Conservation (phyloP, 2,797 vertebrate genomes). For the Gastrophryne carolinensis region DNA sequence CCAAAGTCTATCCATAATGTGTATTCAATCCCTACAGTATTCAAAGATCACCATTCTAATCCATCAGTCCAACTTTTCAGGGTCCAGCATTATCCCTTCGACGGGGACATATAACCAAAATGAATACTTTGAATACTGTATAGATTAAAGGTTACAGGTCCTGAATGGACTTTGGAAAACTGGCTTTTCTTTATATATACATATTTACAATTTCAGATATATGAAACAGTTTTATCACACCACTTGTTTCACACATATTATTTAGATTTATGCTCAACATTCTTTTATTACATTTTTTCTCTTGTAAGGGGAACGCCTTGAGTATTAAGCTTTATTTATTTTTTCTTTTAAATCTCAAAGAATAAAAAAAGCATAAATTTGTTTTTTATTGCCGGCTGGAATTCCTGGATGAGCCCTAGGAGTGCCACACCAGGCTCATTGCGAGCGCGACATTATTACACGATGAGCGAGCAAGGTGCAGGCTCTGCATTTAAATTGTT, state of each 20-base stretch:
- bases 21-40: too few species aligned
- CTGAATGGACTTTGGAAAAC: too few species aligned
- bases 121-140: too few species aligned
- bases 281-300: slow-evolving; percentile 32
- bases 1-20: too few species aligned
- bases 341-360: slow-evolving; percentile 28
- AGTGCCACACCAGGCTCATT: slow-evolving; percentile 25
- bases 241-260: slow-evolving; percentile 29
- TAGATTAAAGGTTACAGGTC: too few species aligned
- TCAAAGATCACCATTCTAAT: too few species aligned
- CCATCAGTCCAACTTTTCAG: too few species aligned
- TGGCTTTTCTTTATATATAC: too few species aligned
- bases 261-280: slow-evolving; percentile 46
- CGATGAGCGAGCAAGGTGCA: slow-evolving; percentile 2
- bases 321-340: slow-evolving; percentile 34
- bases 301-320: slow-evolving; percentile 25
- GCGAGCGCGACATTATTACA: slow-evolving; percentile 19
- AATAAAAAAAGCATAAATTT: slow-evolving; percentile 43
- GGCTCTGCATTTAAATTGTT: slow-evolving; percentile 20
- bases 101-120: too few species aligned
- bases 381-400: slow-evolving; percentile 28
- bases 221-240: slow-evolving; percentile 6
- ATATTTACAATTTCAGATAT: neutral
- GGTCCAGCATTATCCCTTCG: too few species aligned
- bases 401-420: slow-evolving; percentile 34